Evolutionary conservation across 2,888 invertebrate species (phyloP), one percentile per base, ranked within the genome.

Genomic region (Spodoptera littoralis): DNA sequence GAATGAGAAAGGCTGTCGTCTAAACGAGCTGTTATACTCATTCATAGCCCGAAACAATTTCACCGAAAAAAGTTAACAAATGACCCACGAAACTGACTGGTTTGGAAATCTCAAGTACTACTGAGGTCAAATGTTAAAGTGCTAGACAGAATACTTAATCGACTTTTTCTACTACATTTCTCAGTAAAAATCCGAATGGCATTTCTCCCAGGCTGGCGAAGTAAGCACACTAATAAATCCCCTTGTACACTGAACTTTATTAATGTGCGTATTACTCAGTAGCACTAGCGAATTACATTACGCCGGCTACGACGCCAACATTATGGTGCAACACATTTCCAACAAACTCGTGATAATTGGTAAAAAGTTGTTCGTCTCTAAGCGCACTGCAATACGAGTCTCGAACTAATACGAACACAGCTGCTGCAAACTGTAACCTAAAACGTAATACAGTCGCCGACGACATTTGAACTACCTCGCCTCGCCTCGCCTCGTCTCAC

Each of bases 11-110:
- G 65, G 65, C 76, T 70, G 77, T 71, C 74, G 58, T 49, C 69
- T 75, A 77, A 83, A 81, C 73, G 77, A 82, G 72, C 68, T 66
- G 70, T 79, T 81, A 81, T 67, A 73, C 81, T 79, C 65, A 70
- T 74, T 71, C 70, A 78, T 48, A 76, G 65, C 60, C 59, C 41
- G 52, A 57, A 71, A 67, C 61, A 60, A 60, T 53, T 62, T 63
- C 43, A 42, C 30, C 50, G 60, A 51, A 4, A 30, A 67, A 67
- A 60, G 59, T 68, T 53, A 18, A 30, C 44, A 55, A 51, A 47
- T 55, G 41, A 45, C 55, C 50, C 65, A 55, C 13, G 24, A 48
- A 56, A 53, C 67, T 72, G 73, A 73, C 70, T 59, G 46, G 69
- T 41, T 62, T n/a, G 12, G 13, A 30, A 27, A 45, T 48, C 57